Base-by-base conservation (phyloP, 1,140 invertebrate species). In the Zophobas atratus region DNA sequence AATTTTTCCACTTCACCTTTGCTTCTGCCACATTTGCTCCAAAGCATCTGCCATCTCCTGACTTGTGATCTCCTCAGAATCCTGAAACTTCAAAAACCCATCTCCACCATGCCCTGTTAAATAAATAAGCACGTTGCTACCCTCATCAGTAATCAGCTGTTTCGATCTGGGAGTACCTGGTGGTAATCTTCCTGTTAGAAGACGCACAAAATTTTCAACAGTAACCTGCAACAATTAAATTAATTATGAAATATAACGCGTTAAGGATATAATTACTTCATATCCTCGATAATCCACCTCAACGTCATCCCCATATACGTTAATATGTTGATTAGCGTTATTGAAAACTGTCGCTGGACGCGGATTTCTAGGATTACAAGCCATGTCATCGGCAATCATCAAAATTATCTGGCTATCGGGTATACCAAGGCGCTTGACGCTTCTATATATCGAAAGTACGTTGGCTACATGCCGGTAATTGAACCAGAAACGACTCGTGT, bases 331-430 rank as follows among this genome's bases (percentile, higher is more conserved):
- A 87, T 99, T 96, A 60, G 96, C 96, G 89, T 99, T 99, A 85
- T 99, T 99, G 84, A 98, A 99, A 2, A 99, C 97, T 1, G 97
- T 98, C 0, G 96, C 98, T n/a, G 99, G 98, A 35, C 96, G 90
- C 1, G 98, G 98, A 89, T 99, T 99, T 78, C 98, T 89, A 0
- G 98, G 92, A 90, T 99, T 99, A 84, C 99, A 99, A 0, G 99
- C 98, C 97, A 99, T 99, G 84, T 99, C 98, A 88, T 99, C 99
- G 34, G 98, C 98, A 57, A 99, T 93, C 98, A 99, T 99, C 46
- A 99, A 86, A 82, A 99, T 99, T 60, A 99, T 99, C 88, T 96
- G 94, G 63, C 94, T 95, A 86, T 99, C 98, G 3, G 98, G 98
- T 80, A 99, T 99, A 43, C 98, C 98, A 1, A 99, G 89, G 32